These are phyloP conservation scores for Uropsilus gracilis DNA, from an alignment of 2,113 vertebrate species.

Conservation along the genomic window DNA sequence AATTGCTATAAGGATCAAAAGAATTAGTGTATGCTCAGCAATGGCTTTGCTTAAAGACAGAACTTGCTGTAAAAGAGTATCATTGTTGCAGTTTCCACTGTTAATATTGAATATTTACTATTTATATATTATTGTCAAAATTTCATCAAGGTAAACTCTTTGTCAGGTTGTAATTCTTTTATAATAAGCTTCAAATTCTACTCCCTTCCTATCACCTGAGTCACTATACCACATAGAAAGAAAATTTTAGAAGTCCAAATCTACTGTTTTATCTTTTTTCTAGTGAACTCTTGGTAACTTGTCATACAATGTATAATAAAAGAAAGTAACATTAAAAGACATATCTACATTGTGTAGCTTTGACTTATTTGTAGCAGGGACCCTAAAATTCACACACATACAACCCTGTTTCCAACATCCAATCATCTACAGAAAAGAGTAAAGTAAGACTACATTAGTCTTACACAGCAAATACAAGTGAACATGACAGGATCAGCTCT, in stretches of 20 bases:
- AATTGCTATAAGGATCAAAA: background rate
- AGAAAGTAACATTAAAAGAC: background rate
- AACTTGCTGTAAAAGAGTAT: background rate
- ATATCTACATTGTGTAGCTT: background rate
- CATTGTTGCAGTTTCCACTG: background rate
- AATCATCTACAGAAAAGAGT: background rate
- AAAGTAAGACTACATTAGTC: background rate
- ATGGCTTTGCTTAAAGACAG: background rate
- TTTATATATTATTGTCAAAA: background rate
- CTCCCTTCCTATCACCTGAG: background rate
- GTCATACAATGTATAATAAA: background rate
- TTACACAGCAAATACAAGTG: background rate
- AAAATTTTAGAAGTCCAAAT: background rate
- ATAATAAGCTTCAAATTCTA: background rate
- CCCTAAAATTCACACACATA: background rate
- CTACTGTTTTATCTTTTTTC: background rate
- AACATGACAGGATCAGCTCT: background rate
- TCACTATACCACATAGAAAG: background rate
- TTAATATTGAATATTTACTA: background rate
- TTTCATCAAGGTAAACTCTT: background rate
- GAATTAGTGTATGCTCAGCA: background rate
- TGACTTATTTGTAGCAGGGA: background rate
- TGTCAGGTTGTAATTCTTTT: background rate
- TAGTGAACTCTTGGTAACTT: background rate
- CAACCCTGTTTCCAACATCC: background rate